Evolutionary conservation across 1,140 invertebrate species (phyloP).

Genomic region (Dreissena polymorpha): DNA sequence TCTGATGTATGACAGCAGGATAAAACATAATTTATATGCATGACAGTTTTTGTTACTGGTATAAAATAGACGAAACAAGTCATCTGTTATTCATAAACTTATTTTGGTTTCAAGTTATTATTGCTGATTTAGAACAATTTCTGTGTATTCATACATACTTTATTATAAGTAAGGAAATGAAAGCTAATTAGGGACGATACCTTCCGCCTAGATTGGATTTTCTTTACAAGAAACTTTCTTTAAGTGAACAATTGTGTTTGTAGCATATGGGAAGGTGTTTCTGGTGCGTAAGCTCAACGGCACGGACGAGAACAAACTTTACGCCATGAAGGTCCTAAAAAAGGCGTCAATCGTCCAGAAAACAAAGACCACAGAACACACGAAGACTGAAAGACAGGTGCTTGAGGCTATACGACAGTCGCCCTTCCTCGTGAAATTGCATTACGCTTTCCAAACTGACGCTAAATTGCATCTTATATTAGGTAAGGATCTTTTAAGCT

Average conservation of each 20-base stretch:
- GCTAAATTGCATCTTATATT: slow-evolving; percentile 99
- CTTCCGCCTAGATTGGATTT: too few relatives aligned
- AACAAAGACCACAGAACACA: slow-evolving; percentile 79
- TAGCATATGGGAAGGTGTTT: slow-evolving; percentile 87
- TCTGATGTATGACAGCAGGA: too few relatives aligned
- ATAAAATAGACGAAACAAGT: too few relatives aligned
- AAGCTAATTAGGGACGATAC: too few relatives aligned
- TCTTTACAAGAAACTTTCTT: too few relatives aligned
- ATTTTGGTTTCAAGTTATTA: too few relatives aligned
- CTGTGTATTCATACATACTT: too few relatives aligned
- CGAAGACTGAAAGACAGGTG: slow-evolving; percentile 95
- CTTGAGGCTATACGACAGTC: slow-evolving; percentile 98
- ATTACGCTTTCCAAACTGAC: slow-evolving; percentile 99
- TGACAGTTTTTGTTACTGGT: too few relatives aligned
- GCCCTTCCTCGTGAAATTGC: slow-evolving; percentile 96
- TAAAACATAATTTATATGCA: too few relatives aligned
- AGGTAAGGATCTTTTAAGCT: slow-evolving; percentile 64
- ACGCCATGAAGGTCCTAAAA: slow-evolving; percentile 99
- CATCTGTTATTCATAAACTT: too few relatives aligned
- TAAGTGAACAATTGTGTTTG: slow-evolving; percentile 46
- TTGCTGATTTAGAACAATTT: too few relatives aligned
- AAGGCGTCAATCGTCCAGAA: slow-evolving; percentile 90
- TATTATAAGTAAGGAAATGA: too few relatives aligned
- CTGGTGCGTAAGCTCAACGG: slow-evolving; percentile 93
- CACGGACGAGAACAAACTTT: slow-evolving; percentile 96